Evolutionary conservation across 2,113 vertebrate species (phyloP).

Genomic region (Cheirogaleus medius): DNA sequence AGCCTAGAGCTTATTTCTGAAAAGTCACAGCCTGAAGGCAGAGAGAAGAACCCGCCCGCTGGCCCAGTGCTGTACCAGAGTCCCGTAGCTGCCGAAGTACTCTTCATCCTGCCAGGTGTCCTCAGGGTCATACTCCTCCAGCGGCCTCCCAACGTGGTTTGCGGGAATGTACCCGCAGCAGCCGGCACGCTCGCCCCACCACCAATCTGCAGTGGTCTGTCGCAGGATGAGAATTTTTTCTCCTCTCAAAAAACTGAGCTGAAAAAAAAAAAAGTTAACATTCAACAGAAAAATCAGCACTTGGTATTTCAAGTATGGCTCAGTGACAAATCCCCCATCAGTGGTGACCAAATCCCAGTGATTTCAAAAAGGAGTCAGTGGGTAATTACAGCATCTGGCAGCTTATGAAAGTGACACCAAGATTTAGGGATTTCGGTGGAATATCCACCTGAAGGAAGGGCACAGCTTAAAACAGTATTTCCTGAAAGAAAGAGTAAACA

Average conservation of each 20-base stretch:
- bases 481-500: background rate
- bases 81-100: constrained; percentile 88
- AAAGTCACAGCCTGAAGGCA: background rate
- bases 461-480: background rate
- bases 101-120: constrained; percentile 90
- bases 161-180: constrained; percentile 86
- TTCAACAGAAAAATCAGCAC: background rate
- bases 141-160: constrained; percentile 71
- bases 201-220: constrained; percentile 85
- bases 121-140: constrained; percentile 70
- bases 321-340: background rate
- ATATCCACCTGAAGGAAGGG: background rate
- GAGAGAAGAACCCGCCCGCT: background rate
- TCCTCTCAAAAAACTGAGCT: constrained; percentile 77
- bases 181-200: constrained; percentile 86
- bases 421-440: background rate
- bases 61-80: constrained; percentile 71
- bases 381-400: background rate
- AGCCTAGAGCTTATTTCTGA: background rate
- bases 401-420: background rate
- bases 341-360: background rate
- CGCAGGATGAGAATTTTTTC: constrained; percentile 80
- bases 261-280: background rate
- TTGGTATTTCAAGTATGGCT: background rate
- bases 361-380: background rate